A percentile compares a stretch with the other conserved stretches of the same genome.
phyloP scores from a whole-genome alignment of 2,888 invertebrate genomes.

The Chloromyia formosa region DNA sequence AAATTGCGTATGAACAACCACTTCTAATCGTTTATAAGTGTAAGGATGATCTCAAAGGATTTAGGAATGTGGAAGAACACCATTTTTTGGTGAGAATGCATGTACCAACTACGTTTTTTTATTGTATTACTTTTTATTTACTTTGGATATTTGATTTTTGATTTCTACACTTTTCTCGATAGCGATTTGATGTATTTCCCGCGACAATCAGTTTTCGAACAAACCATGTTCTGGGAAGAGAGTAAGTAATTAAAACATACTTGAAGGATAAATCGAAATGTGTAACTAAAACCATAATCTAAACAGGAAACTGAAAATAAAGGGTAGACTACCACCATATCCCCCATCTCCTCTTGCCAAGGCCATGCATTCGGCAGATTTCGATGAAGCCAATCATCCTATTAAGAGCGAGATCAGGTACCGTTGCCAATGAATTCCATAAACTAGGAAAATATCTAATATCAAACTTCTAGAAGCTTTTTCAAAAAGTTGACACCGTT shows the following conservation, averaged over 20 bases:
- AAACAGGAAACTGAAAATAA: neutral
- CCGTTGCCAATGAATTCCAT: neutral
- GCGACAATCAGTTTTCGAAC: neutral
- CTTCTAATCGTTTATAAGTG: conserved; percentile 56
- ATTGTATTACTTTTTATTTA: too few species aligned
- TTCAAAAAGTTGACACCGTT: conserved; percentile 50
- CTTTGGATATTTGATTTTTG: neutral
- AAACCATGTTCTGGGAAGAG: neutral
- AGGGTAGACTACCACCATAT: neutral
- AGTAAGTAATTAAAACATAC: neutral
- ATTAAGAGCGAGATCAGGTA: neutral
- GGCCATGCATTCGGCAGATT: neutral
- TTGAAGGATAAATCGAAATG: too few species aligned
- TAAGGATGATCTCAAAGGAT: conserved; percentile 47
- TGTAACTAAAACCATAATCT: neutral
- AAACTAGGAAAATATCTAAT: neutral
- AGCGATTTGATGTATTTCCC: too few species aligned
- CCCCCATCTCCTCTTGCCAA: neutral
- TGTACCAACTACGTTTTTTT: too few species aligned
- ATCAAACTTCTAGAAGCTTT: neutral
- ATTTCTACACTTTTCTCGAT: too few species aligned
- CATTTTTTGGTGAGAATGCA: conserved; percentile 57
- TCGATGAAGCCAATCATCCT: conserved; percentile 22
- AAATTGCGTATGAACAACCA: conserved; percentile 57
- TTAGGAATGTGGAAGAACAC: conserved; percentile 58